These are phyloP conservation scores for Zaprionus ornatus DNA, from an alignment of 1,140 invertebrate genomes.

Conservation along the genomic window DNA sequence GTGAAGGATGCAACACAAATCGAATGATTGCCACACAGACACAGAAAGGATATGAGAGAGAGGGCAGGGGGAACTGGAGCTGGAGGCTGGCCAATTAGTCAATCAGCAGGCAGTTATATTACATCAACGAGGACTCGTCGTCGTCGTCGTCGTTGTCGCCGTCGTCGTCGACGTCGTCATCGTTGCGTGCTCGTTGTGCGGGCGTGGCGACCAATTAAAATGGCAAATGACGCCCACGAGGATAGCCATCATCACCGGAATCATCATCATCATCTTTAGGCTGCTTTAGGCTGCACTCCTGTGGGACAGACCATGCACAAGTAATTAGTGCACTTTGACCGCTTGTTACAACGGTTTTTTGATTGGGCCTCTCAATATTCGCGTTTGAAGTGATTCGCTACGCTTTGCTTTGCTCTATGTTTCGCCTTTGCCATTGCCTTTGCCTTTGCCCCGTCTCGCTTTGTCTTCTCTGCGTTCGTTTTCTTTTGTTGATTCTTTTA, in stretches of 20 bases:
- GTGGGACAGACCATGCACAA: constrained; percentile 31
- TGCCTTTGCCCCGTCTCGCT: constrained; percentile 7
- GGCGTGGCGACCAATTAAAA: constrained; percentile 35
- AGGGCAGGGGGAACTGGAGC: background rate
- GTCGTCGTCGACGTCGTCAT: constrained; percentile 5
- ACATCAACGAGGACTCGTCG: constrained; percentile 28
- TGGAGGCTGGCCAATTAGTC: constrained; percentile 64
- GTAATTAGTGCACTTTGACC: constrained; percentile 73
- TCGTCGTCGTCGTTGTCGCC: background rate
- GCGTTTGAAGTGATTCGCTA: constrained; percentile 37
- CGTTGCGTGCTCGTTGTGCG: background rate
- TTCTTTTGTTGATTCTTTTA: constrained; percentile 77
- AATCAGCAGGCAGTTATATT: constrained; percentile 58
- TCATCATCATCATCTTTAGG: constrained; percentile 1
- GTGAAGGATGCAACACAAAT: constrained; percentile 46
- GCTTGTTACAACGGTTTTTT: constrained; percentile 52
- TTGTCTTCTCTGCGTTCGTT: constrained; percentile 4
- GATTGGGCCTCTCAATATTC: background rate
- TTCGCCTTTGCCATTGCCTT: constrained; percentile 32
- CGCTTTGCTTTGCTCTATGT: background rate
- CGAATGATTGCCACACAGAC: constrained; percentile 25
- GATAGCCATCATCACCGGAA: constrained; percentile 21
- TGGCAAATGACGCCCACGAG: constrained; percentile 38
- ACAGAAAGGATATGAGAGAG: background rate
- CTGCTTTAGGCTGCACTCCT: constrained; percentile 3